Percentiles rank a stretch among this genome's conserved stretches.
These are phyloP conservation scores for Hypsopygia costalis DNA, from an alignment of 2,888 invertebrate species.

Conservation along the genomic window DNA sequence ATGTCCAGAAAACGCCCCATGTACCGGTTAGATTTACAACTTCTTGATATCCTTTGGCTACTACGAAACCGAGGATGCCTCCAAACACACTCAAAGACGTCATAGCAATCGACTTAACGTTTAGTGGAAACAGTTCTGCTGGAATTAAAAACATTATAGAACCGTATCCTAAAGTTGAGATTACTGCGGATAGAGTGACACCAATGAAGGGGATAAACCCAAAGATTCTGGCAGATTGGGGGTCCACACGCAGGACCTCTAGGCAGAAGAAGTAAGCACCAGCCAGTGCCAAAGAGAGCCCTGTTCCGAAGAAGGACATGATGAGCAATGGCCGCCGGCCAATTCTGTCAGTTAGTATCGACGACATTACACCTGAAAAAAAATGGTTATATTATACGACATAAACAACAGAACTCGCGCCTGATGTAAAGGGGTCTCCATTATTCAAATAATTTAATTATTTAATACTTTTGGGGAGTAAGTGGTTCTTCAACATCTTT, in stretches of 20 bases:
- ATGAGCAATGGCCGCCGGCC: slow-evolving; percentile 73
- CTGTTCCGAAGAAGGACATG: slow-evolving; percentile 53
- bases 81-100: slow-evolving; percentile 68
- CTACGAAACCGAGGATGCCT: slow-evolving; percentile 67
- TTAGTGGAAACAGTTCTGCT: slow-evolving; percentile 80
- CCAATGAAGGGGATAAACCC: slow-evolving; percentile 61
- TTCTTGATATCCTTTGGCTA: slow-evolving; percentile 72
- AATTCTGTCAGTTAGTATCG: slow-evolving; percentile 50
- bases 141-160: slow-evolving; percentile 73
- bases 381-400: no score
- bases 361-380: slow-evolving; percentile 50
- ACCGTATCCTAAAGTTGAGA: slow-evolving; percentile 65
- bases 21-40: slow-evolving; percentile 66
- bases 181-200: slow-evolving; percentile 46
- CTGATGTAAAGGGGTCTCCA: no score
- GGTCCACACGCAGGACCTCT: slow-evolving; percentile 37
- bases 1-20: slow-evolving; percentile 74
- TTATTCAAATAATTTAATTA: no score
- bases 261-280: slow-evolving; percentile 61
- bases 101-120: slow-evolving; percentile 77
- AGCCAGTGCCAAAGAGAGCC: slow-evolving; percentile 34
- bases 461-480: no score
- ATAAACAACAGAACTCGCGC: no score
- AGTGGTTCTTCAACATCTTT: no score
- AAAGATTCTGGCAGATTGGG: slow-evolving; percentile 34